Evolutionary conservation across 2,888 invertebrate species (phyloP).

Genomic region (Drosophila ezoana): DNA sequence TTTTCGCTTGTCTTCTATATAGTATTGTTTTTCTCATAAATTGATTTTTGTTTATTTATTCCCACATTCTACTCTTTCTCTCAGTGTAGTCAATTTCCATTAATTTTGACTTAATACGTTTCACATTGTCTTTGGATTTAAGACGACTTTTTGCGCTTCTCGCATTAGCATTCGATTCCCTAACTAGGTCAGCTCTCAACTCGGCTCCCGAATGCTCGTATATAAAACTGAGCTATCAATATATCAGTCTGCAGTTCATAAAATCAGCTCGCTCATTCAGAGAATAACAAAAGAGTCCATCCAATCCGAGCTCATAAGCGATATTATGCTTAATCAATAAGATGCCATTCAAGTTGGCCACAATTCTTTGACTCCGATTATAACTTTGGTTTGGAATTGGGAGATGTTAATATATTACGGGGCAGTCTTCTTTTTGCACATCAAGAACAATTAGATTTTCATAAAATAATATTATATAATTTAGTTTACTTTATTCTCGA

Average conservation of each 20-base stretch:
- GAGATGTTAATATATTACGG: neutral
- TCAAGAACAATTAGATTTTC: too few relatives aligned
- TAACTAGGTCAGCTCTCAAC: slow-evolving; percentile 17
- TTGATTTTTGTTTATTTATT: too few relatives aligned
- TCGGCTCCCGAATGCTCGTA: neutral
- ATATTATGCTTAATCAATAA: neutral
- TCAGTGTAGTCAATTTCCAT: too few relatives aligned
- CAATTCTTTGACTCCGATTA: neutral
- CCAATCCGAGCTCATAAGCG: neutral
- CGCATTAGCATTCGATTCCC: neutral
- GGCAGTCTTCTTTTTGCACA: neutral
- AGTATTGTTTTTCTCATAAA: too few relatives aligned
- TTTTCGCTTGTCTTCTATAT: too few relatives aligned
- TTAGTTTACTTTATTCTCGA: neutral
- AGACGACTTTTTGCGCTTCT: neutral
- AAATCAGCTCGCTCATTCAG: slow-evolving; percentile 14
- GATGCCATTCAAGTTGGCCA: slow-evolving; percentile 1
- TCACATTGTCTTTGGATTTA: neutral
- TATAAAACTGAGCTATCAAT: neutral
- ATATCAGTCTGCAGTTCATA: neutral
- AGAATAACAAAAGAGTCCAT: slow-evolving; percentile 11
- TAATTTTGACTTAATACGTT: neutral
- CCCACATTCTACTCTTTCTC: too few relatives aligned
- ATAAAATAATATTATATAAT: neutral
- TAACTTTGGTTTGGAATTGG: too few relatives aligned